Percentiles rank a stretch among this genome's conserved stretches.
Conservation (phyloP, 2,888 invertebrate species). For the Autographa pulchrina region DNA sequence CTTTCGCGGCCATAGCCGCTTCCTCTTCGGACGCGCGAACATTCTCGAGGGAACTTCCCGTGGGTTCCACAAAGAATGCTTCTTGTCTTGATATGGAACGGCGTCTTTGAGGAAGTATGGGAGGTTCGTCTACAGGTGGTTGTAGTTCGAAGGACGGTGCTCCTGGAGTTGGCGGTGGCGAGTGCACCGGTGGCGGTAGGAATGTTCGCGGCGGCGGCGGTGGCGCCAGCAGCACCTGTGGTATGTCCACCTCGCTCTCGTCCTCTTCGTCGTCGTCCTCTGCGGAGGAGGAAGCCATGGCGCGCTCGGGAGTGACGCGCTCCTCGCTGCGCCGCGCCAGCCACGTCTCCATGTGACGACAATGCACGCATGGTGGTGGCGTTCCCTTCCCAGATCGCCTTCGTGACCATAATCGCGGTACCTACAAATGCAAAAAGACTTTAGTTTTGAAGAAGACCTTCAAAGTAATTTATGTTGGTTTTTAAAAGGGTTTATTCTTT, state of each 20-base stretch:
- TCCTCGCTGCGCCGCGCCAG: slow-evolving; percentile 87
- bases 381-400: slow-evolving; percentile 91
- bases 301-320: slow-evolving; percentile 79
- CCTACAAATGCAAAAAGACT: slow-evolving; percentile 73
- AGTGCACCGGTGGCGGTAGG: slow-evolving; percentile 78
- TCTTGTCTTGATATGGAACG: slow-evolving; percentile 95
- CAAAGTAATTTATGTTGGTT: neutral
- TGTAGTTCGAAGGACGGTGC: slow-evolving; percentile 90
- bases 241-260: slow-evolving; percentile 86
- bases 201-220: slow-evolving; percentile 82
- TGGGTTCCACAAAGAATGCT: slow-evolving; percentile 94
- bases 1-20: slow-evolving; percentile 74
- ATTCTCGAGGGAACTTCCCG: slow-evolving; percentile 92
- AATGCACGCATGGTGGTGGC: slow-evolving; percentile 93
- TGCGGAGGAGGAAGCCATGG: slow-evolving; percentile 79
- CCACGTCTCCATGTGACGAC: slow-evolving; percentile 94
- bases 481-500: neutral
- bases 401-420: slow-evolving; percentile 91
- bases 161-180: slow-evolving; percentile 88
- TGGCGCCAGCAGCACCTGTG: slow-evolving; percentile 91
- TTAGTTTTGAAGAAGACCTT: neutral
- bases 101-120: slow-evolving; percentile 88
- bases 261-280: slow-evolving; percentile 87
- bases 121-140: slow-evolving; percentile 85
- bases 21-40: slow-evolving; percentile 89